These are phyloP conservation scores for Petrocephalus sullivani DNA, from an alignment of 2,797 vertebrate species.

Conservation along the genomic window DNA sequence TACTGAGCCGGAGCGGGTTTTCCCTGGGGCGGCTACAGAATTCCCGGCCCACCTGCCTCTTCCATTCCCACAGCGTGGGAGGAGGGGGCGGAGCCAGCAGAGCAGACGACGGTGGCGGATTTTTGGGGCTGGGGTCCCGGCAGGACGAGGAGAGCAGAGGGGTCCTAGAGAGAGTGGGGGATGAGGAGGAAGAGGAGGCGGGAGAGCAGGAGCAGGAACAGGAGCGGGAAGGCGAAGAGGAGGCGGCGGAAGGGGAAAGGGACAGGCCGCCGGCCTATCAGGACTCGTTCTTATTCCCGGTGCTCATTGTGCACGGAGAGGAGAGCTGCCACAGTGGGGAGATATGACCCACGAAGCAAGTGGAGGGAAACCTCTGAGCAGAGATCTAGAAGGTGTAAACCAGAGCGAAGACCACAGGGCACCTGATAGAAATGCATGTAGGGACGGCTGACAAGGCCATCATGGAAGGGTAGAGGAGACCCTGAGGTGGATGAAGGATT, in stretches of 20 bases:
- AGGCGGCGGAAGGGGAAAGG: slow-evolving; percentile 49
- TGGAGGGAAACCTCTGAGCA: neutral
- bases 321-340: slow-evolving; percentile 71
- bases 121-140: slow-evolving; percentile 64
- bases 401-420: neutral
- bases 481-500: neutral
- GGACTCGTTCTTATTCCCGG: slow-evolving; percentile 72
- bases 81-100: slow-evolving; percentile 68
- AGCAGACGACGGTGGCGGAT: slow-evolving; percentile 59
- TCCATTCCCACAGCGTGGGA: slow-evolving; percentile 80
- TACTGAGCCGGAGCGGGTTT: slow-evolving; percentile 82
- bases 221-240: slow-evolving; percentile 25
- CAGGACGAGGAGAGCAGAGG: slow-evolving; percentile 71
- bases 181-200: slow-evolving; percentile 52
- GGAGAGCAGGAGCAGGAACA: slow-evolving; percentile 38
- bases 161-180: slow-evolving; percentile 65
- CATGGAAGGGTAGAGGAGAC: neutral
- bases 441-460: neutral
- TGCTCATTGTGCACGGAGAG: slow-evolving; percentile 71
- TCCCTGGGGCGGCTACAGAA: slow-evolving; percentile 69
- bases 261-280: slow-evolving; percentile 68
- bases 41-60: slow-evolving; percentile 63
- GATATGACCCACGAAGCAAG: slow-evolving; percentile 45
- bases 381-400: neutral
- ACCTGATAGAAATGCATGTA: neutral